Base-by-base conservation (phyloP, 2,113 vertebrate genomes). In the Oreochromis aureus region DNA sequence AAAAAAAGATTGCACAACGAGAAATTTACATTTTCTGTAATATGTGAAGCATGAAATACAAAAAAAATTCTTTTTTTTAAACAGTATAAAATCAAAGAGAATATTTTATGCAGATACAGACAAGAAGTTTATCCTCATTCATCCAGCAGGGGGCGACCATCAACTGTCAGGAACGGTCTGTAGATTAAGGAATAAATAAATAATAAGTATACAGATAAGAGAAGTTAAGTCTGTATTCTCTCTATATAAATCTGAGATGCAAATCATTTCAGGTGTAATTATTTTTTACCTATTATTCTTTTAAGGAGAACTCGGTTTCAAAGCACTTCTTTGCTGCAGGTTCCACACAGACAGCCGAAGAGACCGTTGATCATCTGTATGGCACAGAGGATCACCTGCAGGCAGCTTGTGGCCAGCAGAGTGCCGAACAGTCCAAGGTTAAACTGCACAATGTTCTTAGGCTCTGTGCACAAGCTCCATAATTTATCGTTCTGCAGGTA, bases 381-480 rank as follows among this genome's bases (percentile, higher is more conserved):
- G 15, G 54, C 84, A 30, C 97, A 97, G 13, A 97, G 94, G 3
- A 96, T 27, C 32, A 94, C 2, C 94, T 97, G 87, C 59, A 97
- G 39, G 3, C 34, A 9, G 51, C 95, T 93, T 1, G 91, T 89
- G 30, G 84, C 94, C 86, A 96, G 22, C 87, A 97, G 91, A 6
- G 95, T 95, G 3, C 89, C 71, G 80, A 97, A 97, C 78, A 97
- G 44, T 1, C 92, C 95, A 1, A 95, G 85, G 79, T 97, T 95
- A 71, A 97, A 97, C 88, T 89, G 51, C 8, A 96, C 93, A 22
- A 97, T 93, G 30, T 95, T 56, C 1, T 92, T 80, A 0, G 96
- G 97, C 34, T 89, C 87, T 0, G 5, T 24, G 89, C 97, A 97
- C 0, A 0, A 0, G 1, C 1, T 1, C 97, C 96, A 97, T 3